Base-by-base conservation (phyloP, 2,797 vertebrate species). In the Anas bahamensis region DNA sequence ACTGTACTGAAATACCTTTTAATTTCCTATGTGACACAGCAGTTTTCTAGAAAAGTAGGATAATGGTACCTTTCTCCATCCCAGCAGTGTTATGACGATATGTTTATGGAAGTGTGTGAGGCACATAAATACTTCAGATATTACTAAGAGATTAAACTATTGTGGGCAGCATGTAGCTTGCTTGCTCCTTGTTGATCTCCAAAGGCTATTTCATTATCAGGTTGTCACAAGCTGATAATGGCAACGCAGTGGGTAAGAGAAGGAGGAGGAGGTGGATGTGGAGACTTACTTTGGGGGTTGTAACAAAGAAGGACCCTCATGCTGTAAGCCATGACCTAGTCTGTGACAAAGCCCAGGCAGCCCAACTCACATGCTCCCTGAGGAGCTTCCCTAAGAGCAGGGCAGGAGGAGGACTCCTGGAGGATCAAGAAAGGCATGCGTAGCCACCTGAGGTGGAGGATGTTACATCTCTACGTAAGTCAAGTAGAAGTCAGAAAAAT, bases 1-100 rank as follows among this genome's bases (percentile, higher is more conserved):
- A 26, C 41, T 89, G 6, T 66, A 56, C 60, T 88, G 83, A 88
- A 70, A 88, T 86, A 57, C 13, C 8, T 29, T 59, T 84, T 89
- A 39, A 91, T 83, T 86, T 89, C 60, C 44, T 91, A 21, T 82
- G 71, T 79, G 66, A 76, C 33, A 31, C 77, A 53, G 52, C 17
- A 80, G 48, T 39, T 88, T 7, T 75, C 66, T 83, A 79, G 48
- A 90, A 93, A 76, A 82, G 56, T n/a, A 70, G 31, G 42, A 18
- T 64, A 76, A 76, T 19, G 28, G 18, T 31, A 83, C 12, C 33
- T 15, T 80, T 83, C 59, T 77, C 17, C 69, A 80, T 77, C 87
- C 41, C 48, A 57, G 14, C 15, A 50, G 37, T 52, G 31, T 53
- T 78, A 52, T 78, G 63, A 29, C 39, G 52, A 64, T 87, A 60